Conservation (phyloP, 2,888 invertebrate species). For the Drosophila anomelani region DNA sequence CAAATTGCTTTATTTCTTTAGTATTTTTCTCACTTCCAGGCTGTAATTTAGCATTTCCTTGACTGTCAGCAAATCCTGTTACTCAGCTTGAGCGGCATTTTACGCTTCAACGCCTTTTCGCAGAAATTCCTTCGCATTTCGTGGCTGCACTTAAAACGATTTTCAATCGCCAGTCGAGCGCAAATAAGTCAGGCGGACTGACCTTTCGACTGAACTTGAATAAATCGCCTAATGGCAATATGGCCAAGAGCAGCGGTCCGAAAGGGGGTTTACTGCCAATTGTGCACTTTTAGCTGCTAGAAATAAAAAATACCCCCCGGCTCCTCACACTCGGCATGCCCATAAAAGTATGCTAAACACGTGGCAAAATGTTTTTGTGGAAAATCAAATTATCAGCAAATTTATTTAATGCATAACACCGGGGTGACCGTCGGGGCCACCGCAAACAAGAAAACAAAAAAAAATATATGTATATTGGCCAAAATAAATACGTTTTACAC, state of each 20-base stretch:
- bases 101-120: conserved; percentile 16
- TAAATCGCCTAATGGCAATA: conserved; percentile 40
- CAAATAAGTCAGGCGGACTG: conserved; percentile 64
- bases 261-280: conserved; percentile 30
- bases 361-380: conserved; percentile 42
- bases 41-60: conserved; percentile 21
- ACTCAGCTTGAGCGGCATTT: conserved; percentile 37
- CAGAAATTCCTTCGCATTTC: conserved; percentile 27
- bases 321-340: neutral
- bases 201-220: conserved; percentile 55
- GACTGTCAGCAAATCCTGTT: conserved; percentile 24
- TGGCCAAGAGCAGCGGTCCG: conserved; percentile 28
- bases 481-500: conserved; percentile 16
- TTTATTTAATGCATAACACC: conserved; percentile 44
- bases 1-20: conserved; percentile 7
- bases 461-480: neutral
- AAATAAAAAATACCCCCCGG: neutral
- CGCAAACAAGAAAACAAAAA: conserved; percentile 15
- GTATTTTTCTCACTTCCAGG: neutral
- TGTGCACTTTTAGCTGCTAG: conserved; percentile 45
- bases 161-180: conserved; percentile 57
- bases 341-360: conserved; percentile 48
- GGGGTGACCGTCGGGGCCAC: conserved; percentile 2
- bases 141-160: conserved; percentile 44
- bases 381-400: conserved; percentile 52